Base-by-base conservation (phyloP, 2,797 vertebrate genomes). In the Hafferia zeledoni region DNA sequence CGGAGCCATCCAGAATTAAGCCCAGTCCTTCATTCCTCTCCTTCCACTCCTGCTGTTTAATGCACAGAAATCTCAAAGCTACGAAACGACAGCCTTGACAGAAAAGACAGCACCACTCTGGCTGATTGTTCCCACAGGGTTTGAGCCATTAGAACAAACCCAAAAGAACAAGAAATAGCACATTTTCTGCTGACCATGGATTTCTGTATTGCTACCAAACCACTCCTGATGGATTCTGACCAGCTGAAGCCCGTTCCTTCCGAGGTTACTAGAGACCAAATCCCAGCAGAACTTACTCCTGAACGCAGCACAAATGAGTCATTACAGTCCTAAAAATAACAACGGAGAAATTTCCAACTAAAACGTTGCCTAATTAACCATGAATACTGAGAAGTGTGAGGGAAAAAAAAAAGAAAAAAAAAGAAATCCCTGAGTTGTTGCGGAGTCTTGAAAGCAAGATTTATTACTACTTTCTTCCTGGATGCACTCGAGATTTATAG, bases 311-410 rank as follows among this genome's bases (percentile, higher is more conserved):
- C 77, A 80, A 89, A 28, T 97, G 95, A 96, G 80, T 97, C 94
- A 95, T 93, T 93, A 93, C 11, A 1, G 56, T 5, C 46, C 94
- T 94, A 94, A 94, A 96, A 95, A 96, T 96, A 97, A 90, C 93
- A 49, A 47, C 25, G 4, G 82, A 86, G 94, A 94, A 94, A 74
- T 87, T 93, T 96, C 89, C 94, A 95, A 82, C 72, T 74, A 84
- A 94, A 94, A 79, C 15, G 69, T 31, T 93, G 67, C 74, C 93
- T 91, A 95, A 96, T 95, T 95, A 95, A 49, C 87, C 83, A 27
- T 46, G 80, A 92, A 91, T 79, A 70, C 85, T 70, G 85, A 90
- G 63, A 86, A 90, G 69, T 61, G 59, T 41, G 11, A 12, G 4
- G 5, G 5, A 5, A 4, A 9, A n/a, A 35, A n/a, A 35, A 16